These are phyloP conservation scores for Hippopotamyrus pictus DNA, from an alignment of 2,797 vertebrate species.

Conservation along the genomic window DNA sequence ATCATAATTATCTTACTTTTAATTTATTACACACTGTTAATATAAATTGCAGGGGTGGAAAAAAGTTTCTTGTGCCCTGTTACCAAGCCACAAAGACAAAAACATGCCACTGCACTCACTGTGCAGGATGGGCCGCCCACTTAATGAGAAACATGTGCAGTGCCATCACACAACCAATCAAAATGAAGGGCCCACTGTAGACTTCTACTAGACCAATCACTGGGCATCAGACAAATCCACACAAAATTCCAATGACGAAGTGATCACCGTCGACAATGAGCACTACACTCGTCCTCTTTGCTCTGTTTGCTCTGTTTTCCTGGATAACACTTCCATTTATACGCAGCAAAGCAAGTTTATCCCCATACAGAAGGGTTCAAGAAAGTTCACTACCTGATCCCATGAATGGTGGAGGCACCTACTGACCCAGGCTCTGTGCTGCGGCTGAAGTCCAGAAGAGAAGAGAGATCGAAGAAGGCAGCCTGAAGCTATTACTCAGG, in stretches of 20 bases:
- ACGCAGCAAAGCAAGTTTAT: conserved; percentile 31
- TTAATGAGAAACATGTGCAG: conserved; percentile 64
- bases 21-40: background rate
- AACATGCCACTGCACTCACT: conserved; percentile 35
- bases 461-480: conserved; percentile 37
- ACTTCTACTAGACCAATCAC: conserved; percentile 41
- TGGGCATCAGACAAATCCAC: conserved; percentile 39
- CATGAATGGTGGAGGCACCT: conserved; percentile 33
- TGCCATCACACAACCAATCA: conserved; percentile 52
- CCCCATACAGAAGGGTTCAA: conserved; percentile 18
- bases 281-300: background rate
- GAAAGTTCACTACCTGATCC: conserved; percentile 42
- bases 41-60: background rate
- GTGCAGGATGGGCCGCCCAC: conserved; percentile 36
- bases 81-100: conserved; percentile 35
- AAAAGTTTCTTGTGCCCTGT: background rate
- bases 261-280: conserved; percentile 4
- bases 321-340: conserved; percentile 26
- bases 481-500: conserved; percentile 40
- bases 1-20: background rate
- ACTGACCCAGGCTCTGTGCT: background rate
- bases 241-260: conserved; percentile 25
- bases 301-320: background rate
- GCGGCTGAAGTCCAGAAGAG: conserved; percentile 36
- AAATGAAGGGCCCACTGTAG: conserved; percentile 44